phyloP scores from a whole-genome alignment of 2,113 vertebrate species.

The Perca schrenkii region DNA sequence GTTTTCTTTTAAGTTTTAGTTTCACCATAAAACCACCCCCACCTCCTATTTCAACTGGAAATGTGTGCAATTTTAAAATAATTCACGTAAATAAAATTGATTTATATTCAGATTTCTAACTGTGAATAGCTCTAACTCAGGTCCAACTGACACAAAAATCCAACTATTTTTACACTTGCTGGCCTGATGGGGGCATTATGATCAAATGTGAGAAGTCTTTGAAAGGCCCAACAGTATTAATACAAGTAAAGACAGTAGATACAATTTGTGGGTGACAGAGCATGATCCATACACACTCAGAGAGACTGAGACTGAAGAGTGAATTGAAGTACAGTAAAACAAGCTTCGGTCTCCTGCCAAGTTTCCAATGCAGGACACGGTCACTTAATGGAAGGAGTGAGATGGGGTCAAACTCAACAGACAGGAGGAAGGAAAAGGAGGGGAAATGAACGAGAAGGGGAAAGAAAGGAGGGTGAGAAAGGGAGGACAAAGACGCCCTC shows the following conservation, averaged over 20 bases:
- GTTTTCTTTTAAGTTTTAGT: neutral
- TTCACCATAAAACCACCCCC: neutral
- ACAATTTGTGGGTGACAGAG: conserved; percentile 24
- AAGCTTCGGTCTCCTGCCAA: conserved; percentile 3
- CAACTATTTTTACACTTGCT: neutral
- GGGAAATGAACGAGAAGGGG: neutral
- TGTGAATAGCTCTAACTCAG: neutral
- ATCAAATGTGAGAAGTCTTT: conserved; percentile 15
- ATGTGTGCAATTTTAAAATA: neutral
- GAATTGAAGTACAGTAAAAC: conserved; percentile 23
- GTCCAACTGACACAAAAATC: neutral
- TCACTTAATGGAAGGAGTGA: conserved; percentile 1
- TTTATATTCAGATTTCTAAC: neutral
- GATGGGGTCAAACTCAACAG: neutral
- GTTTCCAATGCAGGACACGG: conserved; percentile 4
- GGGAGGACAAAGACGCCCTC: conserved; percentile 3
- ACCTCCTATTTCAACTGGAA: neutral
- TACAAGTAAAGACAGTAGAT: neutral
- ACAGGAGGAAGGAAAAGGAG: conserved; percentile 8
- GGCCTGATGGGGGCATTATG: conserved; percentile 39
- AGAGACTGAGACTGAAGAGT: conserved; percentile 7
- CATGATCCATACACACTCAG: conserved; percentile 1
- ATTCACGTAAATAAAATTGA: neutral
- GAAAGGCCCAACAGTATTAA: neutral
- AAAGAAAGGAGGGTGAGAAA: conserved; percentile 24